Conservation (phyloP, 2,797 vertebrate species). For the Epinephelus coioides region DNA sequence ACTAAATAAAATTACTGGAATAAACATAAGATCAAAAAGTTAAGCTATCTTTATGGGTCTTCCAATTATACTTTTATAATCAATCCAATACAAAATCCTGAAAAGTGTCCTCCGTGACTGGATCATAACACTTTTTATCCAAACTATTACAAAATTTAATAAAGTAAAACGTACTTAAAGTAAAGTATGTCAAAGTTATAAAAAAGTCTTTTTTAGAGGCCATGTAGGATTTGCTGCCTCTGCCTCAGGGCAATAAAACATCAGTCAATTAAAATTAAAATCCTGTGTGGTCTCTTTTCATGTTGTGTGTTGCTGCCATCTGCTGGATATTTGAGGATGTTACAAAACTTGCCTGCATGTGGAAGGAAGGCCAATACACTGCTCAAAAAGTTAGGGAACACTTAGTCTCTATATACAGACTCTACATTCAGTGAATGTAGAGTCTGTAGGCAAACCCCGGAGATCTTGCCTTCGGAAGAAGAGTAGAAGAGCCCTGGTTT, state of each 20-base stretch:
- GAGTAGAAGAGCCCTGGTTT: too few species aligned
- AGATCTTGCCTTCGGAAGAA: too few species aligned
- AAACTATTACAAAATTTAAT: neutral
- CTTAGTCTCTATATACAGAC: too few species aligned
- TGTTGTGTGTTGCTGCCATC: slow-evolving; percentile 65
- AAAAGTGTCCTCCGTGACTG: neutral
- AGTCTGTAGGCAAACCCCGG: too few species aligned
- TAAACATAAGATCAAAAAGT: neutral
- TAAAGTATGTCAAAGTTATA: neutral
- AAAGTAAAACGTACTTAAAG: neutral
- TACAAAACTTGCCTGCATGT: neutral
- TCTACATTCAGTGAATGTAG: too few species aligned
- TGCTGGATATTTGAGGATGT: slow-evolving; percentile 52
- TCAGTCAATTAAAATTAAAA: neutral
- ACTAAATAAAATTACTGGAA: neutral
- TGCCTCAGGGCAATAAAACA: neutral
- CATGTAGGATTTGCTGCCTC: neutral
- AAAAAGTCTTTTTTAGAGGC: neutral
- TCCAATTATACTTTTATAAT: neutral
- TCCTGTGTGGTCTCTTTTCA: neutral
- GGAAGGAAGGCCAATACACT: neutral
- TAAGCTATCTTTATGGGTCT: neutral
- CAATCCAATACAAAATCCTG: neutral
- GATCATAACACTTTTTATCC: neutral
- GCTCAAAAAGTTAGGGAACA: too few species aligned